Evolutionary conservation across 1,140 invertebrate genomes (phyloP).

Genomic region (Saccostrea glomerata): DNA sequence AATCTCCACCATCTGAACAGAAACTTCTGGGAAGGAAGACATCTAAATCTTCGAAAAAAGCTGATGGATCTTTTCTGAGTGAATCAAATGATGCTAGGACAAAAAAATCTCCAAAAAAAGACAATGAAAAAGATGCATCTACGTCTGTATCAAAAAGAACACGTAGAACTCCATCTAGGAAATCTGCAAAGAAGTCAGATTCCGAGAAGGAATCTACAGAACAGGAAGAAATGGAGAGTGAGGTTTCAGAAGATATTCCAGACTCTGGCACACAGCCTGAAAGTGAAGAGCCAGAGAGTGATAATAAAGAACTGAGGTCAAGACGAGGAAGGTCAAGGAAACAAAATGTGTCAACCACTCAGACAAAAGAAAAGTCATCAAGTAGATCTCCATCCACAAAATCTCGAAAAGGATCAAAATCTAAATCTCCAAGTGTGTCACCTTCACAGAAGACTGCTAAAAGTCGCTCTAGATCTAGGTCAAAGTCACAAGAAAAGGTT

Average conservation of each 20-base stretch:
- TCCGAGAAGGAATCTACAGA: slow-evolving; percentile 4
- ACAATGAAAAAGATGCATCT: not conserved
- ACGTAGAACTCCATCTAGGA: slow-evolving; percentile 6
- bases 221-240: not conserved
- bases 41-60: not conserved
- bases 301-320: not conserved
- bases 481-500: slow-evolving; percentile 31
- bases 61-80: not conserved
- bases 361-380: not conserved
- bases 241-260: not conserved
- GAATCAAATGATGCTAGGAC: not conserved
- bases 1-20: slow-evolving; percentile 26
- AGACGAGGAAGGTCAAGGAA: not conserved
- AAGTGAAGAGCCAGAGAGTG: not conserved
- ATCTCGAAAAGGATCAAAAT: not conserved
- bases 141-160: slow-evolving; percentile 3
- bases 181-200: slow-evolving; percentile 10
- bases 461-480: not conserved
- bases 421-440: not conserved
- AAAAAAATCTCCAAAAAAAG: not conserved
- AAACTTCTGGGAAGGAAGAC: not conserved
- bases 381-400: not conserved
- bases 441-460: not conserved
- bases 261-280: not conserved
- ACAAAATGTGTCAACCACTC: not conserved